Evolutionary conservation across 1,140 invertebrate species (phyloP).

Genomic region (Drosophila ohnishii): DNA sequence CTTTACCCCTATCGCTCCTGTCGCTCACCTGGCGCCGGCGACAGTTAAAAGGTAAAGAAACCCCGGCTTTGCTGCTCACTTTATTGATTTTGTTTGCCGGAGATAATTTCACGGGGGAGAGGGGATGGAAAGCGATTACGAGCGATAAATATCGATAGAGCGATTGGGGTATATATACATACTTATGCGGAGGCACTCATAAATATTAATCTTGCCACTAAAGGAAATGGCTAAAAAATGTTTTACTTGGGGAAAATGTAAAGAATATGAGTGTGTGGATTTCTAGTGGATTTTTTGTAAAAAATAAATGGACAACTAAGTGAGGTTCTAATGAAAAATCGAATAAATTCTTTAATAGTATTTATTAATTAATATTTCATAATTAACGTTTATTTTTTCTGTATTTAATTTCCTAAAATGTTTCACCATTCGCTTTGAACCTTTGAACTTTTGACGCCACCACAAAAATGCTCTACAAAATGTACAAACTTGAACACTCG

Average conservation of each 20-base stretch:
- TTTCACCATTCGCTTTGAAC: not conserved
- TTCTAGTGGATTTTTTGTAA: not conserved
- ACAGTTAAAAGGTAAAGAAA: slow-evolving; percentile 26
- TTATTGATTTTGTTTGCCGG: slow-evolving; percentile 46
- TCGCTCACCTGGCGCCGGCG: slow-evolving; percentile 23
- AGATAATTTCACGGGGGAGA: slow-evolving; percentile 2
- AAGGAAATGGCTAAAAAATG: not conserved
- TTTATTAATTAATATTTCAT: not conserved
- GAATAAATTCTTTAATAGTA: no score
- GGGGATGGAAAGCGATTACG: slow-evolving; percentile 1
- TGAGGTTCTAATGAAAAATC: no score
- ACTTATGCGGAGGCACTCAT: not conserved
- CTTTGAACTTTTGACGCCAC: slow-evolving; percentile 3
- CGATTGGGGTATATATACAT: not conserved
- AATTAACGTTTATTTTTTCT: not conserved
- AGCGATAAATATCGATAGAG: slow-evolving; percentile 14
- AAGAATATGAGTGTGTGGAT: not conserved
- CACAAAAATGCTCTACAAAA: slow-evolving; percentile 14
- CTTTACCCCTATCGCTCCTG: slow-evolving; percentile 4
- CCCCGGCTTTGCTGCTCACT: slow-evolving; percentile 21
- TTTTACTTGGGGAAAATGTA: not conserved
- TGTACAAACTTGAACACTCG: slow-evolving; percentile 26
- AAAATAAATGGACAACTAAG: not conserved
- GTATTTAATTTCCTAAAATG: not conserved
- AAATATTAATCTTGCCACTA: not conserved